Evolutionary conservation across 2,888 invertebrate species (phyloP), one percentile per base, ranked within the genome.

Genomic region (Marasmarcha lunaedactyla): DNA sequence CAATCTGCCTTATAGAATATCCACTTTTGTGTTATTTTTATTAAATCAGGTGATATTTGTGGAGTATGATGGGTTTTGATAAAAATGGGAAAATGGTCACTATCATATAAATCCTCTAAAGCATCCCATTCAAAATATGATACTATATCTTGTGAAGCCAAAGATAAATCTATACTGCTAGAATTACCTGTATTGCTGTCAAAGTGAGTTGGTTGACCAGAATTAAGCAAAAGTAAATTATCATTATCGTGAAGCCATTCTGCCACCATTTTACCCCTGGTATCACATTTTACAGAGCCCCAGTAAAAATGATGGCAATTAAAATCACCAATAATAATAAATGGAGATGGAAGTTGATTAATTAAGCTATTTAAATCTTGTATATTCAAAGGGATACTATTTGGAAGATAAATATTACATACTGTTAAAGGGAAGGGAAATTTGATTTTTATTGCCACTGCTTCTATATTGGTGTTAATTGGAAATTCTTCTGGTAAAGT

Each of bases 321-420:
- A 34, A 34, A 34, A 34, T 34, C 34, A 5, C 34, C 34, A 2
- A 34, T 2, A 7, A 34, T 13, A 5, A 34, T 34, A 34, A 13
- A 34, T 34, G 34, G 34, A 11, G 12, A 6, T 11, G 90, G 87
- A 51, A 89, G 89, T 43, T 84, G 79, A 3, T 88, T 86, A 51
- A 89, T 79, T 46, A 85, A 84, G 38, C 13, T 46, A 25, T 42
- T 42, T 33, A 44, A 36, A 26, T 44, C 42, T 4, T 38, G 12
- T 33, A 13, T 13, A 26, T 36, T 39, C 9, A 42, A 7, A 9
- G 27, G 26, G 15, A 6, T 10, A 38, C 44, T 44, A 36, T 42
- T 44, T 6, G 44, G 40, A 33, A 44, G 38, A 14, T 44, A 44
- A 14, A 44, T 36, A 33, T 44, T 42, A 15, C 42, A 44, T 15